phyloP scores from a whole-genome alignment of 1,140 invertebrate genomes.

The Coptotermes formosanus region DNA sequence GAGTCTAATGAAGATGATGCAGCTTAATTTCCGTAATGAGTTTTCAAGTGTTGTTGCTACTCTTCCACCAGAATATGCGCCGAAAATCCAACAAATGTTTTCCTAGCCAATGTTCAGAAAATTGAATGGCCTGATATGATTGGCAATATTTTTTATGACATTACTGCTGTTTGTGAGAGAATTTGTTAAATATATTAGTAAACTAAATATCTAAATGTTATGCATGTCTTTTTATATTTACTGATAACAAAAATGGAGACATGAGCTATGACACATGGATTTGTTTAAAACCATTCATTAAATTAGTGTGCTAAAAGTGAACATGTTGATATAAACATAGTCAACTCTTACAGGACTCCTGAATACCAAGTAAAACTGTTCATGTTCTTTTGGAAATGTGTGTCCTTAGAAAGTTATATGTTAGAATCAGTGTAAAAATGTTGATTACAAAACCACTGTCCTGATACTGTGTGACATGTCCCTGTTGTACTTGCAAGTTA shows the following conservation, averaged over 20 bases:
- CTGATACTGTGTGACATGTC: background rate
- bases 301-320: background rate
- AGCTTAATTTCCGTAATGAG: conserved; percentile 57
- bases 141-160: background rate
- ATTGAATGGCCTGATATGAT: background rate
- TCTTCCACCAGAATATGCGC: conserved; percentile 44
- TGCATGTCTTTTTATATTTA: background rate
- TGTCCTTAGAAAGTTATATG: background rate
- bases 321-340: background rate
- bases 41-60: conserved; percentile 49
- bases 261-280: background rate
- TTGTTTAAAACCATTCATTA: background rate
- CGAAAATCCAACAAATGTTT: conserved; percentile 20
- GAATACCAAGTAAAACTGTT: background rate
- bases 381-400: background rate
- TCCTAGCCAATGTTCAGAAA: background rate
- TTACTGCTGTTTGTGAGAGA: background rate
- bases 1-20: conserved; percentile 48
- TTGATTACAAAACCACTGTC: background rate
- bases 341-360: background rate
- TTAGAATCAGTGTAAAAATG: background rate
- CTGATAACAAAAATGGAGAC: background rate
- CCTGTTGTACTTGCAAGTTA: background rate
- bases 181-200: background rate
- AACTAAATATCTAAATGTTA: background rate